phyloP scores from a whole-genome alignment of 92 coral and sea anemone genomes.

The Porites lobata region DNA sequence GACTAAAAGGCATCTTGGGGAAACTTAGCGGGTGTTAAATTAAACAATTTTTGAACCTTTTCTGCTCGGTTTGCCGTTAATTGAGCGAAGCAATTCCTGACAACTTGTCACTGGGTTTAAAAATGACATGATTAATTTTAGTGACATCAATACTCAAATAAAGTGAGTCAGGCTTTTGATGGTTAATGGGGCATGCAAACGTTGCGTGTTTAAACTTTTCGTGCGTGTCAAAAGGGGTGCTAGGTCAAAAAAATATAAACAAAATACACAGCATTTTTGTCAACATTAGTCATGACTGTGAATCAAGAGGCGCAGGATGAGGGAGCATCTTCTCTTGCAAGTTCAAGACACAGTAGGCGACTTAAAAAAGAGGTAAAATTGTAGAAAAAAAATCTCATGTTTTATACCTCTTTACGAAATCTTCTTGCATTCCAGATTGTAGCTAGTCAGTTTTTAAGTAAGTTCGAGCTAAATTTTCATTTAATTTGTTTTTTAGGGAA shows the following conservation, averaged over 20 bases:
- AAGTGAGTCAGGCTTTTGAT: constrained; percentile 2
- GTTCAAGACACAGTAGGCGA: background rate
- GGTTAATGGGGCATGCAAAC: constrained; percentile 13
- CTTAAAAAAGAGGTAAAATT: constrained; percentile 4
- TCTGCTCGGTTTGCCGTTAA: constrained; percentile 13
- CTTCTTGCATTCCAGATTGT: background rate
- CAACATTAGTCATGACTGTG: background rate
- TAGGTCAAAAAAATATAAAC: background rate
- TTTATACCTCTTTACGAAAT: background rate
- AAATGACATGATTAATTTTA: constrained; percentile 24
- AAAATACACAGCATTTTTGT: background rate
- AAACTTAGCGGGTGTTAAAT: background rate
- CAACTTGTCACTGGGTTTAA: constrained; percentile 2
- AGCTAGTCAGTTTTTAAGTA: too few relatives aligned
- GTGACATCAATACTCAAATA: constrained; percentile 35
- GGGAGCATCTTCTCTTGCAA: background rate
- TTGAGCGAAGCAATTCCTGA: constrained; percentile 24
- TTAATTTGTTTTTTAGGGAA: too few relatives aligned
- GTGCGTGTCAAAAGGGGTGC: background rate
- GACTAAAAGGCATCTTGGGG: background rate
- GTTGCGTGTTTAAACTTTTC: constrained; percentile 17
- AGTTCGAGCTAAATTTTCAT: too few relatives aligned
- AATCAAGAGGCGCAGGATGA: background rate
- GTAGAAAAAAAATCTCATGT: background rate
- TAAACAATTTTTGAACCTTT: background rate